A percentile compares a stretch with the other conserved stretches of the same genome.
phyloP scores from a whole-genome alignment of 1,140 invertebrate species.

The Ditylenchus dipsaci region DNA sequence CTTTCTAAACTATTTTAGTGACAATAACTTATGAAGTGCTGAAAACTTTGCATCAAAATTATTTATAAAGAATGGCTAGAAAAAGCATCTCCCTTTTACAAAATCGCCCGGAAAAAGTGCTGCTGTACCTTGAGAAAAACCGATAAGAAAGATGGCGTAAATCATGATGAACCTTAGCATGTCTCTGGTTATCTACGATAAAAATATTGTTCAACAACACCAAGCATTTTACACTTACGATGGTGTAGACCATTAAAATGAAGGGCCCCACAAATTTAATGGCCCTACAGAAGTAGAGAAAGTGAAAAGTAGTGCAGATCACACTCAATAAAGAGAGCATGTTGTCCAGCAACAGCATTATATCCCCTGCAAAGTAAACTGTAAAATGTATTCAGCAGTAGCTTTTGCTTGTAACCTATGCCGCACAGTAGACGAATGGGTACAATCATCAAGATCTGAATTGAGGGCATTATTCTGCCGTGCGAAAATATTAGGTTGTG shows the following conservation, averaged over 20 bases:
- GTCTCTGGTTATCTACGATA: too few species aligned
- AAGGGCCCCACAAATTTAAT: constrained; percentile 96
- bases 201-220: too few species aligned
- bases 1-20: too few species aligned
- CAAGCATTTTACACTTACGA: constrained; percentile 72
- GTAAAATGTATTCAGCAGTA: too few species aligned
- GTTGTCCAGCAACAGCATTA: constrained; percentile 69
- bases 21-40: too few species aligned
- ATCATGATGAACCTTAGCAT: constrained; percentile 83
- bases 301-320: constrained; percentile 89
- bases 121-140: constrained; percentile 85
- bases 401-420: constrained; percentile 55
- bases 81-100: too few species aligned
- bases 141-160: constrained; percentile 91
- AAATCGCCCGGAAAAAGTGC: too few species aligned
- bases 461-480: constrained; percentile 24
- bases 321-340: constrained; percentile 80
- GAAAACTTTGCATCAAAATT: too few species aligned
- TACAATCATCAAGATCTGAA: constrained; percentile 77
- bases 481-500: too few species aligned
- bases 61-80: too few species aligned
- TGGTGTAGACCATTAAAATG: constrained; percentile 88
- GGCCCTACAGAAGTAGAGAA: constrained; percentile 81
- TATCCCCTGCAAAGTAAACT: not conserved
- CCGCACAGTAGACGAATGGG: constrained; percentile 76